phyloP scores from a whole-genome alignment of 2,797 vertebrate genomes.

The Carduelis carduelis region DNA sequence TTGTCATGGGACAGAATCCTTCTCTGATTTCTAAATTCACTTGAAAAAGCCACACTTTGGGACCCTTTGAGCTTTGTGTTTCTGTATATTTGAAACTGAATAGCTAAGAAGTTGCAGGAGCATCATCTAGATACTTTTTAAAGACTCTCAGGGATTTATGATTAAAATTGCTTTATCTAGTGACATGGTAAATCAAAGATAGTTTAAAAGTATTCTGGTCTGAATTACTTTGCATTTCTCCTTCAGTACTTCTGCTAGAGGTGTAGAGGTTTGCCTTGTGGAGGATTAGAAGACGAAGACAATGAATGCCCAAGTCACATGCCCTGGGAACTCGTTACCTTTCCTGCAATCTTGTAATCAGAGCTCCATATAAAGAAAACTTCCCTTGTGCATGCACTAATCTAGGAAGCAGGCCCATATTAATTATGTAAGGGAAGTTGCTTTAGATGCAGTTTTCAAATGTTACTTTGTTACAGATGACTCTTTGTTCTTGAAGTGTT shows the following conservation, averaged over 20 bases:
- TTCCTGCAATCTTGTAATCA: slow-evolving; percentile 37
- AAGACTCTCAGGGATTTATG: neutral
- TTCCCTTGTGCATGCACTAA: neutral
- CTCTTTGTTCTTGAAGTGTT: slow-evolving; percentile 12
- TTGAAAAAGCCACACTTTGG: neutral
- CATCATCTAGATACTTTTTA: rapidly evolving
- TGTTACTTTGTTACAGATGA: neutral
- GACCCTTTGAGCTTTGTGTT: neutral
- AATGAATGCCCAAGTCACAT: slow-evolving; percentile 17
- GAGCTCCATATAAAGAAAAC: neutral
- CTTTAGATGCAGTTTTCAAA: neutral
- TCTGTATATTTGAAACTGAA: neutral
- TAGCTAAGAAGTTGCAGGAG: neutral
- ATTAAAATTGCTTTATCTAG: neutral
- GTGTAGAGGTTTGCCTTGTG: neutral
- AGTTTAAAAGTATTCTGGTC: neutral
- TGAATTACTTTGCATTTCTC: slow-evolving; percentile 48
- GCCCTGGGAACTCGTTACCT: slow-evolving; percentile 6
- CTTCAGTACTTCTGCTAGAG: neutral
- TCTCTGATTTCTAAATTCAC: neutral
- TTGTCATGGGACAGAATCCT: neutral
- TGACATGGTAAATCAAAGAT: slow-evolving; percentile 29
- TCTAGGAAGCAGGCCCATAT: neutral
- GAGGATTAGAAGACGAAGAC: neutral
- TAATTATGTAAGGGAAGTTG: neutral